Conservation (phyloP, 2,888 invertebrate species). For the Himalopsyche anomala region DNA sequence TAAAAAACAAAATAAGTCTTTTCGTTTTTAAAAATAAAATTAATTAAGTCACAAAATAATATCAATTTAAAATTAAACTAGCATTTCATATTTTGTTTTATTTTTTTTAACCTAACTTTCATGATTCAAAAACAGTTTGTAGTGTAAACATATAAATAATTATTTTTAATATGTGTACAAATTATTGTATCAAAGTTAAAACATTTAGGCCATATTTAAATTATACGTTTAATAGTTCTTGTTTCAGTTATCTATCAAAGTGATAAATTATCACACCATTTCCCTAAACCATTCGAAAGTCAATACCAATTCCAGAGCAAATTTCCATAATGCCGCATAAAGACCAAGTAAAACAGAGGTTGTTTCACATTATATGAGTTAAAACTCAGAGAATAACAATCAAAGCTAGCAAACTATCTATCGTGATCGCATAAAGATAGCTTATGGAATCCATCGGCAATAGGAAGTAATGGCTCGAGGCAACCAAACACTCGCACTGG, state of each 20-base stretch:
- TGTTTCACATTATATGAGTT: not conserved
- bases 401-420: not conserved
- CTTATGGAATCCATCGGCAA: not conserved
- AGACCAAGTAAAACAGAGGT: constrained; percentile 6
- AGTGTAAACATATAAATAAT: too few species aligned
- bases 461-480: constrained; percentile 20
- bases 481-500: constrained; percentile 5
- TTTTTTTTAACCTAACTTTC: too few species aligned
- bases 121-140: too few species aligned
- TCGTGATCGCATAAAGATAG: not conserved
- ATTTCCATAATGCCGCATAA: constrained; percentile 7
- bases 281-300: constrained; percentile 7
- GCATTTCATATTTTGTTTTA: too few species aligned
- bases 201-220: too few species aligned
- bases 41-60: too few species aligned
- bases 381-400: not conserved
- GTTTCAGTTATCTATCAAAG: not conserved
- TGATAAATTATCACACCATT: constrained; percentile 20
- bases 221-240: too few species aligned
- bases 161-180: too few species aligned
- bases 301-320: constrained; percentile 8
- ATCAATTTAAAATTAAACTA: too few species aligned
- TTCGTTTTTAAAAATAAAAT: too few species aligned
- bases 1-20: too few species aligned
- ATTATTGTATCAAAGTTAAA: too few species aligned